Base-by-base conservation (phyloP, 2,797 vertebrate species). In the Pelochelys cantorii region DNA sequence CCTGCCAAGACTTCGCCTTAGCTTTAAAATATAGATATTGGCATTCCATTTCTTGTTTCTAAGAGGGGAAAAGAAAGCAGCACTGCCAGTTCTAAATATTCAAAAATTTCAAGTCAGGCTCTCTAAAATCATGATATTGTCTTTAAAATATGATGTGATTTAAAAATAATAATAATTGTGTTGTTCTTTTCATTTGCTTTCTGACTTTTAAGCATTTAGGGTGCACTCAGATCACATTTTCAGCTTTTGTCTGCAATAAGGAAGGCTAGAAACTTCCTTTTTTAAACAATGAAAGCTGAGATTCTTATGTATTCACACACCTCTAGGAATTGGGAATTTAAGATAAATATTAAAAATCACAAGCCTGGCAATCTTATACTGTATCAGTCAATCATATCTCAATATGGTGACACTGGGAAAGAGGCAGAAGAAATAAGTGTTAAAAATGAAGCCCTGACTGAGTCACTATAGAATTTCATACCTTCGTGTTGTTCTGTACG, bases 401-500 rank as follows among this genome's bases (percentile, higher is more conserved):
- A 5, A 60, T 89, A 54, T 60, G 29, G 7, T 57, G 79, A 95
- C 78, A 94, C 79, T 34, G 11, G 75, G 42, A 25, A 75, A 80
- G 62, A 77, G 27, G 48, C 90, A 93, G 27, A 37, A 90, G 57
- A 94, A 92, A 92, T 42, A 0, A 71, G 78, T 90, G 85, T 13
- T 53, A 48, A 78, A 90, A 52, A 48, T 20, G 27, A n/a, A 85
- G 3, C 4, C 87, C 15, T 48, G 7, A 37, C 65, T 93, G 75
- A 82, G 75, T 59, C 86, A 77, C 2, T 27, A 82, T 20, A 31
- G 81, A 4, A 53, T 11, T 84, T 87, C 27, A 48, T 48, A 92
- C 71, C 34, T 94, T 86, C 14, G 7, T 87, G 94, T 88, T 93
- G 65, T 92, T 92, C 56, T 71, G n/a, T 11, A 27, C 83, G 62